Evolutionary conservation across 2,888 invertebrate species (phyloP), one percentile per base, ranked within the genome.

Genomic region (Melanostoma scalare): DNA sequence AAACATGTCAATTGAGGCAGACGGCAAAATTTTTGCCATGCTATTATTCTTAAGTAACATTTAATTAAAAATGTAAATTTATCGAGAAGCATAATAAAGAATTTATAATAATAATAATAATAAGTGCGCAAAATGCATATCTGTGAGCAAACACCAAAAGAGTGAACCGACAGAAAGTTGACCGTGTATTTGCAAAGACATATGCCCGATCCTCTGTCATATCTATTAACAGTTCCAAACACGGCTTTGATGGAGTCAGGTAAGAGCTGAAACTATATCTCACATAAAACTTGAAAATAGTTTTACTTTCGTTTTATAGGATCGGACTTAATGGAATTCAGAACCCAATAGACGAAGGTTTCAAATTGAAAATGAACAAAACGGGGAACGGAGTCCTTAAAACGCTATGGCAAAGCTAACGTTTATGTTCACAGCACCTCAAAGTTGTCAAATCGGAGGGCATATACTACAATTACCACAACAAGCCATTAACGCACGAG

Each of bases 231-330:
- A 98, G 98, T 68, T 97, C 97, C 4, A 96, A 97, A 88, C 96
- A 97, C 88, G 98, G 98, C 81, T 99, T 98, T 92, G 98, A 99
- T 90, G 98, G 98, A 88, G 97, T 97, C 93, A 95, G 97, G 97
- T 97, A 92, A 92, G 93, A 88, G 8, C 76, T 1, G 30, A 33
- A 33, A 35, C 10, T 60, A 20, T 8, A 10, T 5, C 50, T 33
- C 33, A 40, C 38, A 40, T 6, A 10, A 38, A 52, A 38, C 6
- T 6, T 42, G 60, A 3, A 8, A 42, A 3, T 8, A 8, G 42
- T 55, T 52, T 40, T 50, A 30, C n/a, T 35, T 63, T 1, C 4
- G 31, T 4, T 9, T 6, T 93, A 40, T 93, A 97, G 98, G 92
- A 98, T 98, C 92, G 98, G 98, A 86, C 94, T 99, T 87, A 97